Percentiles rank a stretch among this genome's conserved stretches.
Evolutionary conservation across 2,113 vertebrate species (phyloP).

Genomic region (Gobius niger): DNA sequence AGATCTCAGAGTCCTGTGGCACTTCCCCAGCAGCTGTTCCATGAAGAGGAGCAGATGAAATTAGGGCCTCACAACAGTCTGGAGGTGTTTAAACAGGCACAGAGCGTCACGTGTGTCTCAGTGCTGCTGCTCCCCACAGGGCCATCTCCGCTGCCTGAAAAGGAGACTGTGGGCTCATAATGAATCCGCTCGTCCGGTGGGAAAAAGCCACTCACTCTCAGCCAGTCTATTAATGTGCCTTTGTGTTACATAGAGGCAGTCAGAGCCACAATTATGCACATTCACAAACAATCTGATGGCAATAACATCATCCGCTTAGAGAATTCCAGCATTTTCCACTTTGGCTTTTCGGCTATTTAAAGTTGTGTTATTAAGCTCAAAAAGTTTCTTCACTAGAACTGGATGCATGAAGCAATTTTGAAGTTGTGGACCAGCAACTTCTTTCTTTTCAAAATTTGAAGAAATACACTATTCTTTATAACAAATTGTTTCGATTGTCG

Average conservation of each 20-base stretch:
- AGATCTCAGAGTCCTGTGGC: constrained; percentile 58
- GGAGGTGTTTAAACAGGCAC: constrained; percentile 66
- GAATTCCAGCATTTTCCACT: neutral
- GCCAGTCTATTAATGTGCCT: constrained; percentile 37
- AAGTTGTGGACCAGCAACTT: too few relatives aligned
- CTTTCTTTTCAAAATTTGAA: too few relatives aligned
- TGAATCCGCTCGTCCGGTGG: constrained; percentile 70
- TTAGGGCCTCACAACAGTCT: constrained; percentile 56
- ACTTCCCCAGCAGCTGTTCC: constrained; percentile 62
- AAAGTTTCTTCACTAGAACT: too few relatives aligned
- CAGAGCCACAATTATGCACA: neutral
- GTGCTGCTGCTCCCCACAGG: constrained; percentile 69
- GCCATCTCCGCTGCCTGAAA: constrained; percentile 63
- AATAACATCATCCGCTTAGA: neutral
- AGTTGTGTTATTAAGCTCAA: too few relatives aligned
- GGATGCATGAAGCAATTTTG: too few relatives aligned
- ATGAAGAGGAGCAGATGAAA: constrained; percentile 50
- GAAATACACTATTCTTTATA: too few relatives aligned
- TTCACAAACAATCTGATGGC: constrained; percentile 9
- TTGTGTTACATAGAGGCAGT: neutral
- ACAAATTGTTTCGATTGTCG: too few relatives aligned
- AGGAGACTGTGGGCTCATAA: constrained; percentile 62
- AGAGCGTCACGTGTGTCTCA: constrained; percentile 56
- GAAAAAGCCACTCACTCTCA: constrained; percentile 57
- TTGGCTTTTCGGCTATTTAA: too few relatives aligned